Base-by-base conservation (phyloP, 2,113 vertebrate genomes). In the Dinomys branickii region DNA sequence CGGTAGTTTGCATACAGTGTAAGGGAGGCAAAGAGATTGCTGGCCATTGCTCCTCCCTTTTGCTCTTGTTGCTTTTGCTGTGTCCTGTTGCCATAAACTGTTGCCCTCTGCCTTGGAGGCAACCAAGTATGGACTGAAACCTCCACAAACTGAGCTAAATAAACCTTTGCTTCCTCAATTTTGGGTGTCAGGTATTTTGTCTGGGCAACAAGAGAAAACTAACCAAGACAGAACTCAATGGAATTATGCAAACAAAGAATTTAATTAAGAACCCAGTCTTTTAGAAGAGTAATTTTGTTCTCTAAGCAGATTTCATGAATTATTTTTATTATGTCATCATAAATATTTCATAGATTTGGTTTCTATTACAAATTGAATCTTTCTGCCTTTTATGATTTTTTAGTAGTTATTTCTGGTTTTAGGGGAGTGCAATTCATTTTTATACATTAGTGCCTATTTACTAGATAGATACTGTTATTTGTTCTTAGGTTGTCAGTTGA, bases 271-370 rank as follows among this genome's bases (percentile, higher is more conserved):
- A 47, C 4, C 0, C 0, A 17, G 17, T 7, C 59, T 16, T 92
- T 75, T 63, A 24, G 26, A 22, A 63, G 26, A 58, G 30, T 30
- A 9, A 52, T 73, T 67, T 75, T 78, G 91, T 88, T 56, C 58
- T 83, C 63, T 30, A 28, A 50, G 73, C 11, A 93, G 19, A 47
- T 59, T 17, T 52, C 44, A 88, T 38, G 24, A 81, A 24, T 65
- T 14, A 24, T 28, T 95, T 77, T 81, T 35, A 2, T 63, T 83
- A 41, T 5, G 24, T 85, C 87, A 35, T 80, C 30, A 30, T 91
- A 81, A 91, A 54, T 85, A 91, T 85, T 69, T 88, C 90, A 88
- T 26, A 88, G 8, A 81, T 63, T 91, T 91, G 13, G 7, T 38
- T 92, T 88, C 38, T 88, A 63, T 71, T 71, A 7, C 33, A 95